Percentiles rank a stretch among this genome's conserved stretches.
Conservation (phyloP, 2,888 invertebrate species). For the Drosophila birchii region DNA sequence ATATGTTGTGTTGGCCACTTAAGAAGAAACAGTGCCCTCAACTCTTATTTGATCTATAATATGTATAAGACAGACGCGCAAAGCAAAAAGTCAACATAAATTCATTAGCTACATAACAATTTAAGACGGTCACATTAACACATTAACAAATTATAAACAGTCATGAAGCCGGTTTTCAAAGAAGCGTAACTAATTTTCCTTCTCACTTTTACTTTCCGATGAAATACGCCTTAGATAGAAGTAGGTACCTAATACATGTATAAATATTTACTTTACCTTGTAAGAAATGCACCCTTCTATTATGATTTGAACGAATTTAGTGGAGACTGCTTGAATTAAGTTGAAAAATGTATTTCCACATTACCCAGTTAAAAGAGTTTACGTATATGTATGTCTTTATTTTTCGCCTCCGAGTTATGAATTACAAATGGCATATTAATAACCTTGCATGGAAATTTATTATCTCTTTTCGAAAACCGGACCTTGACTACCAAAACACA, state of each 20-base stretch:
- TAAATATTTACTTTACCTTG: not conserved
- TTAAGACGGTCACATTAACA: conserved; percentile 8
- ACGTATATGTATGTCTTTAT: not conserved
- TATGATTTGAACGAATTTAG: not conserved
- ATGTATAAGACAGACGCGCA: conserved; percentile 22
- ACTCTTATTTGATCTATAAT: conserved; percentile 22
- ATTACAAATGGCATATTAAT: not conserved
- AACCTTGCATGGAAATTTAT: not conserved
- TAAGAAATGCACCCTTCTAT: not conserved
- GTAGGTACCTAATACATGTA: conserved; percentile 15
- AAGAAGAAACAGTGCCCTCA: conserved; percentile 9
- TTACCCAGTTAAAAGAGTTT: conserved; percentile 18
- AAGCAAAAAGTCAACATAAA: not conserved
- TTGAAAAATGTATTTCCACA: not conserved
- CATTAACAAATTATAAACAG: conserved; percentile 10
- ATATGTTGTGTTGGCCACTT: conserved; percentile 44
- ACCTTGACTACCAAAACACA: conserved; percentile 32
- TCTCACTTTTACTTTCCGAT: not conserved
- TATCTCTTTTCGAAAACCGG: conserved; percentile 26
- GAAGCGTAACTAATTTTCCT: not conserved
- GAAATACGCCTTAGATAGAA: conserved; percentile 18
- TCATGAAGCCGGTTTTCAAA: conserved; percentile 27
- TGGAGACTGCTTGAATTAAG: not conserved
- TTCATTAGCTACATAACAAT: not conserved
- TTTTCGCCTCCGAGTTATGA: not conserved